Evolutionary conservation across 2,888 invertebrate species (phyloP), one percentile per base, ranked within the genome.

Genomic region (Papilio protenor): DNA sequence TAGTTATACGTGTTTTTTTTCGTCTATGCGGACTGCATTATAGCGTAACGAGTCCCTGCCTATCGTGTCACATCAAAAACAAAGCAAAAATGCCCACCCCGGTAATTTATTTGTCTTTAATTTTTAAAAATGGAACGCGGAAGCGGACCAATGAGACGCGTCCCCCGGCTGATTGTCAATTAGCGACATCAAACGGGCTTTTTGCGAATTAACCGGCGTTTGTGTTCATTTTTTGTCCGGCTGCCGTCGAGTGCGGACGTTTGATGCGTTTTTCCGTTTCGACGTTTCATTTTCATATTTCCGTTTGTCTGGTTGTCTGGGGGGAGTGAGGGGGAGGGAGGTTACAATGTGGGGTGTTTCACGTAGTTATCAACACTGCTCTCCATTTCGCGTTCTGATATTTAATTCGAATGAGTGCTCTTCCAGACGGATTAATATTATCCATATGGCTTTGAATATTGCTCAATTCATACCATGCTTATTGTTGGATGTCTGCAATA

Each of bases 181-280:
- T 95, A 95, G 94, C 89, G 90, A 95, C 94, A 94, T 94, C 95
- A 95, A 95, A 94, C 94, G 94, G 92, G 92, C 94, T 95, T 94
- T 94, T 94, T 94, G 93, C 94, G 93, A 95, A 95, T 94, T 94
- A 94, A 93, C 91, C 93, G 92, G 86, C 90, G 93, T 90, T 92
- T 92, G 90, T 92, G 91, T 93, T 93, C 92, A 92, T 91, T 94
- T 94, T 94, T 94, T 93, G 92, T 91, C 90, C 92, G 82, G 85
- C 87, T 82, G 86, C 83, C 87, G 88, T 83, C 89, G 89, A 87
- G 90, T 83, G 89, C 89, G 85, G 84, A 87, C 89, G 91, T 89
- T 88, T 90, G 89, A 92, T 92, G 90, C 92, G 94, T 93, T 93
- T 93, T 93, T 92, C 91, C 92, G 91, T 92, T 91, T 90, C 88